Percentiles rank a stretch among this genome's conserved stretches.
phyloP scores from a whole-genome alignment of 2,113 vertebrate species.

The Galbula dea region DNA sequence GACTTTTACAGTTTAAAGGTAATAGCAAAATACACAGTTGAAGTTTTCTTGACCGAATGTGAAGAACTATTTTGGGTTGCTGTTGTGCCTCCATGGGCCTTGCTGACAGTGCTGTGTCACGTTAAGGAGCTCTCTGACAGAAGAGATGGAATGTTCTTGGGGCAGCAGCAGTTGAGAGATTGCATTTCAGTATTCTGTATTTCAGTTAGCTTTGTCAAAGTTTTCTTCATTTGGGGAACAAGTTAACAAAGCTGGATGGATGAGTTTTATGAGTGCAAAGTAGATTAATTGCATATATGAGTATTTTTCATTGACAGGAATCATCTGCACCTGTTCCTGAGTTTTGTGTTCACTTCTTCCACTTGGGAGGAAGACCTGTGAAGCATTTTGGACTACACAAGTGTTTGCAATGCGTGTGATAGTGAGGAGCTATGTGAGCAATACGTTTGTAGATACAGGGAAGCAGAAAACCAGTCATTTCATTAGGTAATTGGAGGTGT shows the following conservation, averaged over 20 bases:
- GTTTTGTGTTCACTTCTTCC: neutral
- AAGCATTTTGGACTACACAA: neutral
- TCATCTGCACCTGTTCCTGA: neutral
- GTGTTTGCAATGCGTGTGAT: neutral
- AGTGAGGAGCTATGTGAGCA: neutral
- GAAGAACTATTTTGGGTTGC: neutral
- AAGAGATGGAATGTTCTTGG: neutral
- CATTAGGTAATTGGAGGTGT: neutral
- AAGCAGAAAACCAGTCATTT: neutral
- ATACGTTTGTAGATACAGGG: neutral
- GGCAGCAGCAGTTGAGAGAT: neutral
- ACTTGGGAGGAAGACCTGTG: neutral
- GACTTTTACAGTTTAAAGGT: neutral
- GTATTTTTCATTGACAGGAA: neutral
- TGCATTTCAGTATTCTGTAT: neutral
- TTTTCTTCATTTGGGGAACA: neutral
- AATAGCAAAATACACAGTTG: neutral
- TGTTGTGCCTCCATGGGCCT: neutral
- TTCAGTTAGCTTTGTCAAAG: neutral
- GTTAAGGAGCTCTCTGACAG: neutral
- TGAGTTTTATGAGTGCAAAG: neutral
- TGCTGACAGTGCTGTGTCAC: accelerated
- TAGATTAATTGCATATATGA: neutral
- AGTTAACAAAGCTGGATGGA: neutral
- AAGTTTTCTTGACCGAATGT: neutral